A percentile compares a stretch with the other conserved stretches of the same genome.
Conservation (phyloP, 2,888 invertebrate species). For the Tiphia femorata region DNA sequence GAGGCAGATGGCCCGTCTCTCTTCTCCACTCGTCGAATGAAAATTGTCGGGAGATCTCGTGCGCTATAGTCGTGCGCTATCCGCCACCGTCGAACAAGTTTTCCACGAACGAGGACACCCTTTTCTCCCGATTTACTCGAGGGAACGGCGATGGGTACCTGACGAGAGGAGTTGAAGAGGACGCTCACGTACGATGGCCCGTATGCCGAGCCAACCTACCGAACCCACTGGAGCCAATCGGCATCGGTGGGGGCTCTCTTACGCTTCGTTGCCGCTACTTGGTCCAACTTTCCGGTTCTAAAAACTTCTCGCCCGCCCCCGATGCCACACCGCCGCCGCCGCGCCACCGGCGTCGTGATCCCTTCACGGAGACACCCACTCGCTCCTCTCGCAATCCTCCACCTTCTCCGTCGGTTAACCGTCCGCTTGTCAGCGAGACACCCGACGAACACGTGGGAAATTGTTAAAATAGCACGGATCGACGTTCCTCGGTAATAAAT, state of each 20-base stretch:
- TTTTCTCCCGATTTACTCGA: slow-evolving; percentile 27
- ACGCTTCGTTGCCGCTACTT: slow-evolving; percentile 22
- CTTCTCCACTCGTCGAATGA: too few relatives aligned
- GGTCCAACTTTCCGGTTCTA: slow-evolving; percentile 26
- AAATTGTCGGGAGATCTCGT: slow-evolving; percentile 36
- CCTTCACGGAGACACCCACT: too few relatives aligned
- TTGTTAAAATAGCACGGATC: too few relatives aligned
- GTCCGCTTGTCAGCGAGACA: too few relatives aligned
- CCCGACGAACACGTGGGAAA: too few relatives aligned
- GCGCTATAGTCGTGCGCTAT: too few relatives aligned
- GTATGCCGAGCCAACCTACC: slow-evolving; percentile 19
- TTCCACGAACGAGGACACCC: slow-evolving; percentile 9
- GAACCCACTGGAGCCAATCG: slow-evolving; percentile 36
- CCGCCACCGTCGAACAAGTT: slow-evolving; percentile 32
- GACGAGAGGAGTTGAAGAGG: slow-evolving; percentile 18
- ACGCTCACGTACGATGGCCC: slow-evolving; percentile 27
- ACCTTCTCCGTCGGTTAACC: neutral
- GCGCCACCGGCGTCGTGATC: neutral
- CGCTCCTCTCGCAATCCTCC: neutral
- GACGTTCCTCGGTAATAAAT: too few relatives aligned
- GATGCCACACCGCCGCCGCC: slow-evolving; percentile 1
- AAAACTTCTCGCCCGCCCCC: slow-evolving; percentile 25
- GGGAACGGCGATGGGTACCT: slow-evolving; percentile 3
- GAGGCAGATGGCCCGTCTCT: slow-evolving; percentile 7
- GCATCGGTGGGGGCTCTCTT: slow-evolving; percentile 30